Conservation (phyloP, 2,113 vertebrate species). For the Nyctereutes procyonoides region DNA sequence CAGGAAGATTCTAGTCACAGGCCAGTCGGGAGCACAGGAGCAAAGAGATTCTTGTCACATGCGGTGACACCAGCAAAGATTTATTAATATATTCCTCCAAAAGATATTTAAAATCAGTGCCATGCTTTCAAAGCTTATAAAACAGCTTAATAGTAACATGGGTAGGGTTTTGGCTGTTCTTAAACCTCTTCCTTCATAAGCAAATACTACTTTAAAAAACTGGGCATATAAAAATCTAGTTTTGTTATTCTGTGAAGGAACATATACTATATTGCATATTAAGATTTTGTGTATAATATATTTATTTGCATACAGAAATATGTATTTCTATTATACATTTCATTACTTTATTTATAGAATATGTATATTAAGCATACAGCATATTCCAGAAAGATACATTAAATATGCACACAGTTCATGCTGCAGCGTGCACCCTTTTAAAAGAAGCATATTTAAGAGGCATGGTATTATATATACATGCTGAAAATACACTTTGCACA, state of each 20-base stretch:
- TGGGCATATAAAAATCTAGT: not conserved
- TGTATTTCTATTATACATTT: slow-evolving; percentile 82
- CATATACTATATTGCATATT: slow-evolving; percentile 45
- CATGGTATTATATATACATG: slow-evolving; percentile 78
- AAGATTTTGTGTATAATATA: slow-evolving; percentile 79
- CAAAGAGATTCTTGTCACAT: slow-evolving; percentile 4
- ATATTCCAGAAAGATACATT: slow-evolving; percentile 73
- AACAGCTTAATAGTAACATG: slow-evolving; percentile 23
- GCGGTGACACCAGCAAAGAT: slow-evolving; percentile 24
- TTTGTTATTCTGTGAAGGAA: slow-evolving; percentile 36
- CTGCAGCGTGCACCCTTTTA: slow-evolving; percentile 75
- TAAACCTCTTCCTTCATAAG: slow-evolving; percentile 35
- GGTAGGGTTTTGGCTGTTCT: not conserved
- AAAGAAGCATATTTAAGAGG: slow-evolving; percentile 77
- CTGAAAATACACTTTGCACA: slow-evolving; percentile 76
- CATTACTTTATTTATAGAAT: slow-evolving; percentile 76
- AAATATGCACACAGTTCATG: slow-evolving; percentile 80
- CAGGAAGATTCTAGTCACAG: not conserved
- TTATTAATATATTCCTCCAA: slow-evolving; percentile 64
- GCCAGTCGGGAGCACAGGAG: not conserved
- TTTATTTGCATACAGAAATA: slow-evolving; percentile 85
- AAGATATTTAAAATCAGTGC: slow-evolving; percentile 42
- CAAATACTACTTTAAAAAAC: slow-evolving; percentile 31
- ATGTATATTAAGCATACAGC: slow-evolving; percentile 78
- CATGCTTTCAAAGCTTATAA: slow-evolving; percentile 36